These are phyloP conservation scores for Heliornis fulica DNA, from an alignment of 2,113 vertebrate genomes.

Conservation along the genomic window DNA sequence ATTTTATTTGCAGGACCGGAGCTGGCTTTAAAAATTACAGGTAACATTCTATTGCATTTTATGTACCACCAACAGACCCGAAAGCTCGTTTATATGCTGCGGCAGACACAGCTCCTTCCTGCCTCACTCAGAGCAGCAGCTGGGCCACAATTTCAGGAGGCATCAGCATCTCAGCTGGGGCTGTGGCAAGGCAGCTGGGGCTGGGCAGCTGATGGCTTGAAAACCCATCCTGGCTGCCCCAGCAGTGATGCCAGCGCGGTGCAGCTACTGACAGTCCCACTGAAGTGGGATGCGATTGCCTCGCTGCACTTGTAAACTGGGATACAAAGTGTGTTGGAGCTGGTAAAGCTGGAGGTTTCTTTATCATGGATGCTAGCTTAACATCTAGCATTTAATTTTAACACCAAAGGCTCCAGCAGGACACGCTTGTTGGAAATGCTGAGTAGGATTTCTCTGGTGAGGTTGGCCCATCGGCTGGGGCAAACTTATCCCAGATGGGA, in stretches of 20 bases:
- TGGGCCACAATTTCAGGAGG: neutral
- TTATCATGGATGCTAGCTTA: neutral
- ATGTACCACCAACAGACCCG: neutral
- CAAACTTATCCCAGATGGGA: neutral
- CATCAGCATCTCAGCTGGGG: neutral
- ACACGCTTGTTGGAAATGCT: neutral
- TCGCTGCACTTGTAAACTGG: neutral
- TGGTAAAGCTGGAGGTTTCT: neutral
- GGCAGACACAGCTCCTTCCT: neutral
- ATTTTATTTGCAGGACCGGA: neutral
- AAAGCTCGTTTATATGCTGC: neutral
- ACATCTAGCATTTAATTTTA: neutral
- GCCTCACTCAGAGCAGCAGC: neutral
- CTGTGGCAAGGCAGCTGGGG: neutral
- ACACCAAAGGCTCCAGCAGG: neutral
- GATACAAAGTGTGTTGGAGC: neutral
- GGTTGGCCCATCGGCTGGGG: neutral
- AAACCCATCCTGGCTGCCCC: neutral
- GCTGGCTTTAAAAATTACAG: neutral
- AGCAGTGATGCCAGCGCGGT: accelerated
- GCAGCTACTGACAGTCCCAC: neutral
- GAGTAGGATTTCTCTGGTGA: neutral
- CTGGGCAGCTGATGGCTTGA: neutral
- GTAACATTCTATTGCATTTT: neutral
- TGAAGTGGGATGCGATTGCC: neutral